A percentile compares a stretch with the other conserved stretches of the same genome.
Evolutionary conservation across 92 coral and sea anemone species (phyloP).

Genomic region (Palythoa grandiflora): DNA sequence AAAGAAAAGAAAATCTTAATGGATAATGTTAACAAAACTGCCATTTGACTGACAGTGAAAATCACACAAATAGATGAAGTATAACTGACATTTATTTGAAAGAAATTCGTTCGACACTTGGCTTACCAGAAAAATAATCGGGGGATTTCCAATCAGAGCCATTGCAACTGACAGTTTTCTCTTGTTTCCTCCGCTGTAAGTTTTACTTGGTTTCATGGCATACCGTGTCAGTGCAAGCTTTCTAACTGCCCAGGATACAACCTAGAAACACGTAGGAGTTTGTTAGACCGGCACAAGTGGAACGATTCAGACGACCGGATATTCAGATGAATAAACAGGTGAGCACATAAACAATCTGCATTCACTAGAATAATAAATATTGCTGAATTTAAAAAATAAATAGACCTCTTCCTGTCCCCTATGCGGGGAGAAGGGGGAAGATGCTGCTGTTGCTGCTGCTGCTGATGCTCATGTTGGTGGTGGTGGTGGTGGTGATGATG

Average conservation of each 20-base stretch:
- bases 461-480: not conserved
- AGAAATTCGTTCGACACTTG: no score
- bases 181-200: slow-evolving; percentile 93
- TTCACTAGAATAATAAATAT: not conserved
- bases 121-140: slow-evolving; percentile 89
- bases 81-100: no score
- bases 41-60: no score
- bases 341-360: not conserved
- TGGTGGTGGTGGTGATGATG: not conserved
- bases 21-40: no score
- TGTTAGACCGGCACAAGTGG: not conserved
- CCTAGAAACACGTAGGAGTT: slow-evolving; percentile 57
- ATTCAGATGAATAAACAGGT: not conserved
- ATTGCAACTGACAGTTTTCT: slow-evolving; percentile 95
- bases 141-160: slow-evolving; percentile 95
- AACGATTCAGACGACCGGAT: not conserved
- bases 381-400: not conserved
- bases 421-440: no score
- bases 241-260: slow-evolving; percentile 91
- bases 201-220: slow-evolving; percentile 87
- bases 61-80: no score
- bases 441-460: not conserved
- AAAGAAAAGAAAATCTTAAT: no score
- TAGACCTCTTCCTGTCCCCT: no score
- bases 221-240: slow-evolving; percentile 80